These are phyloP conservation scores for Vesta saturnalis DNA, from an alignment of 2,888 invertebrate species.

Conservation along the genomic window DNA sequence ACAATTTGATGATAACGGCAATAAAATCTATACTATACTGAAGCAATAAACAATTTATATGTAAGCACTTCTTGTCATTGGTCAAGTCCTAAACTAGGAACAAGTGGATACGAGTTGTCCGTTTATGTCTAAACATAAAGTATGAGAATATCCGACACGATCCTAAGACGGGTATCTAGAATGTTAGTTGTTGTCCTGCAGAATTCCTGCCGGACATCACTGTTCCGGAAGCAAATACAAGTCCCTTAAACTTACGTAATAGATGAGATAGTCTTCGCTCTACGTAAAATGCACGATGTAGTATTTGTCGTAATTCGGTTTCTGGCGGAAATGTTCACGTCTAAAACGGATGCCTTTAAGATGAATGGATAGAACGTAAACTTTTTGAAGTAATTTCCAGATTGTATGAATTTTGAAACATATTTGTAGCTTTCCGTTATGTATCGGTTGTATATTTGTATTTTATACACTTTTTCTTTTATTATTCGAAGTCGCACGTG, in stretches of 20 bases:
- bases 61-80: background rate
- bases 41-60: background rate
- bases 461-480: slow-evolving; percentile 15
- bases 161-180: slow-evolving; percentile 19
- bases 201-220: slow-evolving; percentile 45
- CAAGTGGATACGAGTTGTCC: background rate
- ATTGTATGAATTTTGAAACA: too few relatives aligned
- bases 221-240: slow-evolving; percentile 49
- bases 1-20: too few relatives aligned
- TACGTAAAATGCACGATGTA: slow-evolving; percentile 22
- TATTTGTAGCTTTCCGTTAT: too few relatives aligned
- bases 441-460: too few relatives aligned
- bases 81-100: background rate
- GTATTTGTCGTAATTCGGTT: slow-evolving; percentile 29
- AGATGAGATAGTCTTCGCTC: slow-evolving; percentile 28
- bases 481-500: slow-evolving; percentile 26
- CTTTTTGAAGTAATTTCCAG: slow-evolving; percentile 18
- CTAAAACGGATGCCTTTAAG: slow-evolving; percentile 22
- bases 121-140: too few relatives aligned
- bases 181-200: slow-evolving; percentile 39
- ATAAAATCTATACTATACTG: too few relatives aligned
- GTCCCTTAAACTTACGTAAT: slow-evolving; percentile 45
- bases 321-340: slow-evolving; percentile 22
- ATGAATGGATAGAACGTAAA: slow-evolving; percentile 18
- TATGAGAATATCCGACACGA: background rate